These are phyloP conservation scores for Corydoras maculifer DNA, from an alignment of 2,113 vertebrate species.

Conservation along the genomic window DNA sequence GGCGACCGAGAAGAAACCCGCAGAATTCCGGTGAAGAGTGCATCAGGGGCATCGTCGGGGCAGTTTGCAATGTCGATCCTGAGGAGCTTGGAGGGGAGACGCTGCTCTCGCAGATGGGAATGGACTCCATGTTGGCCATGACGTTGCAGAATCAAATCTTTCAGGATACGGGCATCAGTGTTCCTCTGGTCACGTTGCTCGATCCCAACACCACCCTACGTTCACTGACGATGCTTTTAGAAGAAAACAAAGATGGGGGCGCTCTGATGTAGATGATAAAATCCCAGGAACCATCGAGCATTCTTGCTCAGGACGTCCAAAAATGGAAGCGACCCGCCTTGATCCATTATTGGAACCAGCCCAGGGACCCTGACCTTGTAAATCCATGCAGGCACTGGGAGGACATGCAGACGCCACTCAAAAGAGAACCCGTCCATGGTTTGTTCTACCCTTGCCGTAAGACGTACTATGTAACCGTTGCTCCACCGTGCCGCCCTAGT, in stretches of 20 bases:
- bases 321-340: too few species aligned
- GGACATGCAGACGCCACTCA: background rate
- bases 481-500: too few species aligned
- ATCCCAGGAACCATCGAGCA: too few species aligned
- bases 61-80: slow-evolving; percentile 49
- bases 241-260: slow-evolving; percentile 36
- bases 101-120: slow-evolving; percentile 62
- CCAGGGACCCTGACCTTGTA: background rate
- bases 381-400: background rate
- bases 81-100: slow-evolving; percentile 62
- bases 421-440: background rate
- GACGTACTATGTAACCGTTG: too few species aligned
- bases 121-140: slow-evolving; percentile 79
- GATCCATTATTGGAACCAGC: too few species aligned
- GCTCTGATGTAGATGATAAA: too few species aligned
- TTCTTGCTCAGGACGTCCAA: too few species aligned
- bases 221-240: slow-evolving; percentile 56
- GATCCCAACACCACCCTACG: slow-evolving; percentile 69
- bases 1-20: slow-evolving; percentile 22
- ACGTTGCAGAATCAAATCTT: slow-evolving; percentile 70
- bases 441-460: too few species aligned
- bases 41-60: slow-evolving; percentile 59
- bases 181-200: slow-evolving; percentile 70
- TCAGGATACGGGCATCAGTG: slow-evolving; percentile 64
- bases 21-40: slow-evolving; percentile 54